Conservation (phyloP, 2,888 invertebrate genomes). For the Apamea epomidion region DNA sequence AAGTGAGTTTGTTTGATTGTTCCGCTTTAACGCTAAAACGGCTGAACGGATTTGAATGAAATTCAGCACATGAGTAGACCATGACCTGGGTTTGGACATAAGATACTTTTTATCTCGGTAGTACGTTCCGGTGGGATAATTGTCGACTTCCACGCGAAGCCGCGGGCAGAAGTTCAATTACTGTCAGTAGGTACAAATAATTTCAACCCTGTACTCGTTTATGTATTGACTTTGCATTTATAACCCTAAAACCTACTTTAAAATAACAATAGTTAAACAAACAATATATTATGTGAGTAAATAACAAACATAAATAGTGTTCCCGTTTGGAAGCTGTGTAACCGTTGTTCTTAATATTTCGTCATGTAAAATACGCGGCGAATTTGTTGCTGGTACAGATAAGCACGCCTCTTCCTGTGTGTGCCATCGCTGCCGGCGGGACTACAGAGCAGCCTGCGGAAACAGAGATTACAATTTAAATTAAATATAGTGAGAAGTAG, state of each 20-base stretch:
- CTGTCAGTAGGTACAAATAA: not conserved
- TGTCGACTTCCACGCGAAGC: no score
- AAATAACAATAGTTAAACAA: not conserved
- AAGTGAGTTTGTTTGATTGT: not conserved
- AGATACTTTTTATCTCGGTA: no score
- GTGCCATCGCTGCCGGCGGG: constrained; percentile 54
- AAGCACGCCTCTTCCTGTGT: constrained; percentile 67
- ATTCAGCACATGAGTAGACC: no score
- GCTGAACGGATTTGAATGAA: no score
- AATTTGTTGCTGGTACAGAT: constrained; percentile 70
- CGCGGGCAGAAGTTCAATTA: no score
- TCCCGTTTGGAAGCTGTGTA: constrained; percentile 47
- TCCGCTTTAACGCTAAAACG: no score
- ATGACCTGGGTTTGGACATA: no score
- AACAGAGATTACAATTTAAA: constrained; percentile 7
- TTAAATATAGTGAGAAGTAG: not conserved
- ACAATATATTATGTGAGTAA: not conserved
- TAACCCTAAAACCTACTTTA: not conserved
- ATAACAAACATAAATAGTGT: constrained; percentile 49
- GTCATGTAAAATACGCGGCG: constrained; percentile 69
- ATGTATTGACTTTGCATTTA: not conserved
- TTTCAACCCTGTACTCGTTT: not conserved
- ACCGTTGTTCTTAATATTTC: constrained; percentile 64
- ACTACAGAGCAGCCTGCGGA: constrained; percentile 20
- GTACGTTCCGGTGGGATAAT: no score